Percentiles rank a stretch among this genome's conserved stretches.
phyloP scores from a whole-genome alignment of 1,140 invertebrate genomes.

The Ips typographus region DNA sequence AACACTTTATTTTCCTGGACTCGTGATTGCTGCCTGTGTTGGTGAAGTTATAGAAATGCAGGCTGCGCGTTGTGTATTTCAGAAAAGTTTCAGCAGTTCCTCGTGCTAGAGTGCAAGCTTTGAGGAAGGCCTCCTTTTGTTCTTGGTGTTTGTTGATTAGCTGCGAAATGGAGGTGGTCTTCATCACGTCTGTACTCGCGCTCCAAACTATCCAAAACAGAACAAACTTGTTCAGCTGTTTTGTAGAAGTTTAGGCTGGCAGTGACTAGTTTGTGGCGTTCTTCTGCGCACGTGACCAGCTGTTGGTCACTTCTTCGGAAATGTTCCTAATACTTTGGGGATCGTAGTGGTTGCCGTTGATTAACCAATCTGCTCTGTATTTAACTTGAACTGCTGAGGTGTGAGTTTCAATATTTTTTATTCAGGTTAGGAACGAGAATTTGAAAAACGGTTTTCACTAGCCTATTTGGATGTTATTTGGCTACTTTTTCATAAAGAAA shows the following conservation, averaged over 20 bases:
- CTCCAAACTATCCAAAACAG: conserved; percentile 92
- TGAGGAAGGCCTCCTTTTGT: conserved; percentile 94
- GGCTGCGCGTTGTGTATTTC: conserved; percentile 87
- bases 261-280: conserved; percentile 93
- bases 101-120: conserved; percentile 89
- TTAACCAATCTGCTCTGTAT: conserved; percentile 81
- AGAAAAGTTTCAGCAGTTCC: conserved; percentile 94
- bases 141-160: conserved; percentile 94
- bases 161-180: conserved; percentile 75
- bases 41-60: conserved; percentile 87
- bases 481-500: too few species aligned
- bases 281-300: conserved; percentile 96
- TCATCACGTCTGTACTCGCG: conserved; percentile 93
- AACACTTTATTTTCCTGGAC: conserved; percentile 87
- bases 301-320: conserved; percentile 90
- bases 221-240: conserved; percentile 95
- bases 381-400: conserved; percentile 92
- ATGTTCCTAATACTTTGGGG: conserved; percentile 86
- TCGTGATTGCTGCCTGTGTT: conserved; percentile 66
- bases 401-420: conserved; percentile 68
- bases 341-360: conserved; percentile 87
- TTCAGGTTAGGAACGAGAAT: too few species aligned
- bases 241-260: conserved; percentile 98
- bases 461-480: too few species aligned
- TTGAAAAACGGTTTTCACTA: too few species aligned